phyloP scores from a whole-genome alignment of 2,113 vertebrate genomes.

The Phylloscopus trochilus region DNA sequence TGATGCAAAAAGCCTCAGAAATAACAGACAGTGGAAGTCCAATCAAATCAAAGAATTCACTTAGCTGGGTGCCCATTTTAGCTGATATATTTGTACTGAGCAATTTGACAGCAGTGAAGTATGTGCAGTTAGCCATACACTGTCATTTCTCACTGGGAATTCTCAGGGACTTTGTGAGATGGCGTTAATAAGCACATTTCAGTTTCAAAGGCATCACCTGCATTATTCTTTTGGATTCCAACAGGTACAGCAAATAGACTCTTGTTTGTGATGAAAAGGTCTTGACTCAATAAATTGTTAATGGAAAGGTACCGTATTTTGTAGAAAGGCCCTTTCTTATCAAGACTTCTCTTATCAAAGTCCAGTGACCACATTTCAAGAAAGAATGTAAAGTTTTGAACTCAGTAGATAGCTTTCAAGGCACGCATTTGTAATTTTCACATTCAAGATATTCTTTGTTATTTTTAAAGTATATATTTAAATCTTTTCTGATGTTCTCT shows the following conservation, averaged over 20 bases:
- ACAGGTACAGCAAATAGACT: constrained; percentile 38
- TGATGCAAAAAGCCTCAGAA: neutral
- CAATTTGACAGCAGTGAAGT: constrained; percentile 54
- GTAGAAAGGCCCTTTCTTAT: neutral
- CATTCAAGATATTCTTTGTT: neutral
- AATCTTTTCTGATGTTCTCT: neutral
- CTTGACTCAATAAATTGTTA: constrained; percentile 31
- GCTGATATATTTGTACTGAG: constrained; percentile 47
- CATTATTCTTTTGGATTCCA: constrained; percentile 47
- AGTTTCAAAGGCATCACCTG: constrained; percentile 42
- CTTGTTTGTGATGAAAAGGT: constrained; percentile 42
- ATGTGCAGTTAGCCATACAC: constrained; percentile 10
- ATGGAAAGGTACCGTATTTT: constrained; percentile 43
- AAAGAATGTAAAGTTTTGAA: neutral
- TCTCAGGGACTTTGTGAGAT: constrained; percentile 28
- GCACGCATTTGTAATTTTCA: neutral
- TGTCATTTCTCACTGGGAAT: constrained; percentile 42
- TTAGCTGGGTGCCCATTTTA: constrained; percentile 55
- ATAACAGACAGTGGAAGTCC: constrained; percentile 5
- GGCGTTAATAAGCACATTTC: constrained; percentile 59
- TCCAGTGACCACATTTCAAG: neutral
- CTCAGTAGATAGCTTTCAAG: neutral
- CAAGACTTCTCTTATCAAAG: neutral
- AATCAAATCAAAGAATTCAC: constrained; percentile 29
- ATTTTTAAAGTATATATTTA: neutral